Percentiles rank a stretch among this genome's conserved stretches.
phyloP scores from a whole-genome alignment of 1,140 invertebrate genomes.

The Drosophila kepulauana region DNA sequence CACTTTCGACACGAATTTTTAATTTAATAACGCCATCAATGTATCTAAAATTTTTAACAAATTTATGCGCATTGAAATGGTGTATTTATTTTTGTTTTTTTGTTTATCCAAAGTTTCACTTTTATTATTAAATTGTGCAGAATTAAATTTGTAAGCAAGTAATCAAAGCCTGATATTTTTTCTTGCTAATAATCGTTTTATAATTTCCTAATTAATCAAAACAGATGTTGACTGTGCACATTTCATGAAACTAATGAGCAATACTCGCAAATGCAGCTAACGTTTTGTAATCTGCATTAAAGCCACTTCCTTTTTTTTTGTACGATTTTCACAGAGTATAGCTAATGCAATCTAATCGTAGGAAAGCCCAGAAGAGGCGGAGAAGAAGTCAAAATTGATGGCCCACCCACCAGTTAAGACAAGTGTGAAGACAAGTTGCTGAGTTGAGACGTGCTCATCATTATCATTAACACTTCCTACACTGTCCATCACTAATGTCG shows the following conservation, averaged over 20 bases:
- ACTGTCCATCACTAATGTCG: conserved; percentile 17
- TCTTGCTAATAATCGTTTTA: conserved; percentile 8
- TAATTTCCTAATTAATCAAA: conserved; percentile 28
- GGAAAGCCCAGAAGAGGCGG: not conserved
- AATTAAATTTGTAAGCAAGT: conserved; percentile 27
- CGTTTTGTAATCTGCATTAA: conserved; percentile 10
- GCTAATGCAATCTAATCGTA: conserved; percentile 8
- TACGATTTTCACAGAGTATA: not conserved
- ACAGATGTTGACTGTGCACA: conserved; percentile 12
- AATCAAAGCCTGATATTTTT: conserved; percentile 8
- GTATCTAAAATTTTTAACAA: not conserved
- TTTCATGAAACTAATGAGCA: conserved; percentile 7
- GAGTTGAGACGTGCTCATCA: conserved; percentile 30
- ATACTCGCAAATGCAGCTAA: conserved; percentile 1
- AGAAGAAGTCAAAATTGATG: not conserved
- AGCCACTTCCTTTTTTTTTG: conserved; percentile 3
- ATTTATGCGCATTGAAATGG: conserved; percentile 14
- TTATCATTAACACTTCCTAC: conserved; percentile 44
- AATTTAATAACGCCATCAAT: not conserved
- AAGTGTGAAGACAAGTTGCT: conserved; percentile 8
- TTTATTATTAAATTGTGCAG: conserved; percentile 1
- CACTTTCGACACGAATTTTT: not conserved
- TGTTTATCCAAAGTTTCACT: conserved; percentile 11
- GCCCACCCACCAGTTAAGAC: conserved; percentile 27
- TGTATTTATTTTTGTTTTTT: not conserved